Evolutionary conservation across 2,888 invertebrate genomes (phyloP).

Genomic region (Drosophila ustulata): DNA sequence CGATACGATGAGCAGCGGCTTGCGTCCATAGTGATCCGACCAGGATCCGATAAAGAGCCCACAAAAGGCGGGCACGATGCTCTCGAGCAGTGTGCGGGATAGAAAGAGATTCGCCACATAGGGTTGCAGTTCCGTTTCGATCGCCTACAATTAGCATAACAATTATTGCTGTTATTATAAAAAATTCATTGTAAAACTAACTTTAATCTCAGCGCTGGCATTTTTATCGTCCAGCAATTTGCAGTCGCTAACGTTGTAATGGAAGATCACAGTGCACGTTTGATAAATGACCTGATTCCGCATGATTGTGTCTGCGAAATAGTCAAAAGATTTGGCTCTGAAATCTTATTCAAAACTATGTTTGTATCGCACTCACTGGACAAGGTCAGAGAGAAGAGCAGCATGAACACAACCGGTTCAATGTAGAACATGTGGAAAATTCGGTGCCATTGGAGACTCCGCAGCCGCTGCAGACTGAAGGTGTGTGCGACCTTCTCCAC

Average conservation of each 20-base stretch:
- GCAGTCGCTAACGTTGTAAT: slow-evolving; percentile 88
- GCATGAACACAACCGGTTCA: slow-evolving; percentile 82
- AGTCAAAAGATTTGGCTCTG: background rate
- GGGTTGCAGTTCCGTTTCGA: slow-evolving; percentile 88
- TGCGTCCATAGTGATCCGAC: slow-evolving; percentile 92
- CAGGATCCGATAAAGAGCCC: slow-evolving; percentile 92
- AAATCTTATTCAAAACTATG: background rate
- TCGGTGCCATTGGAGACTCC: slow-evolving; percentile 69
- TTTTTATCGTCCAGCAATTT: slow-evolving; percentile 84
- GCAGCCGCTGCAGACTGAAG: slow-evolving; percentile 61
- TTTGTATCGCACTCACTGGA: slow-evolving; percentile 69
- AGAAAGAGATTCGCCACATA: slow-evolving; percentile 88
- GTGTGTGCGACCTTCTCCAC: slow-evolving; percentile 62
- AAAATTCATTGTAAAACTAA: slow-evolving; percentile 28
- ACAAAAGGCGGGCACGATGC: slow-evolving; percentile 88
- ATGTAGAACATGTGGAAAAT: slow-evolving; percentile 81
- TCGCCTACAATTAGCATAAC: slow-evolving; percentile 61
- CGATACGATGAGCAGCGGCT: slow-evolving; percentile 88
- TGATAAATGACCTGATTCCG: slow-evolving; percentile 89
- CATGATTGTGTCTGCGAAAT: slow-evolving; percentile 84
- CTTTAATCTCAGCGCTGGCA: slow-evolving; percentile 85
- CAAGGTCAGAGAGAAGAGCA: slow-evolving; percentile 81
- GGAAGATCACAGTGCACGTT: slow-evolving; percentile 88
- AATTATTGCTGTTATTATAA: background rate
- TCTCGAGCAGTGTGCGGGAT: slow-evolving; percentile 87